Evolutionary conservation across 2,113 vertebrate species (phyloP), one percentile per base, ranked within the genome.

Genomic region (Hypomesus transpacificus): DNA sequence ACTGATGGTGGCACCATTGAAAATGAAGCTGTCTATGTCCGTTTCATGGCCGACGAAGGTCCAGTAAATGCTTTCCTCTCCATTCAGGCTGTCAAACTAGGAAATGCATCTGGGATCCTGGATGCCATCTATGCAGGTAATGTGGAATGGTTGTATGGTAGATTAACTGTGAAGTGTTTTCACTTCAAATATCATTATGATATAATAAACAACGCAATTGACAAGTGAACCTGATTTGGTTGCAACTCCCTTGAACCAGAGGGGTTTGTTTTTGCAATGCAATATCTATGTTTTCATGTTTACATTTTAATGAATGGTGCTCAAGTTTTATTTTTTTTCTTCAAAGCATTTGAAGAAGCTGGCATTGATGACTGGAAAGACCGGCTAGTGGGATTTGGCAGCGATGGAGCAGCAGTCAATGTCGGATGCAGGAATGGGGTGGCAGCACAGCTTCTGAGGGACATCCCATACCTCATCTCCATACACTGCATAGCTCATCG

Each of bases 31-130:
- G 16, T 69, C 54, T 69, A 69, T 57, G 52, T 57, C 24, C 17
- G 24, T 13, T 69, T 68, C 61, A 9, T 63, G 7, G 61, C 20
- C 9, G 4, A 63, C n/a, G 22, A 63, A 24, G 61, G 61, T 5
- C 66, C 52, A 68, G 66, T 68, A 17, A 68, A 68, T 68, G 66
- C 50, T 9, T 68, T 51, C 66, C 51, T 68, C 8, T 68, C 66
- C 22, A 54, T 68, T 28, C 20, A 68, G 21, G 66, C 4, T 26
- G 66, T 68, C 14, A 68, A 52, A 17, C 22, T 26, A n/a, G 66
- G 66, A 52, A 69, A 13, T 58, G 13, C 20, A 17, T 26, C 22
- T 28, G 46, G 68, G 22, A 68, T 68, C 20, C 46, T 69, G 46
- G 46, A 26, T 31, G 46, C 46, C 22, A 69, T 69, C 7, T 53